A percentile compares a stretch with the other conserved stretches of the same genome.
Evolutionary conservation across 2,888 invertebrate genomes (phyloP).

Genomic region (Spodoptera littoralis): DNA sequence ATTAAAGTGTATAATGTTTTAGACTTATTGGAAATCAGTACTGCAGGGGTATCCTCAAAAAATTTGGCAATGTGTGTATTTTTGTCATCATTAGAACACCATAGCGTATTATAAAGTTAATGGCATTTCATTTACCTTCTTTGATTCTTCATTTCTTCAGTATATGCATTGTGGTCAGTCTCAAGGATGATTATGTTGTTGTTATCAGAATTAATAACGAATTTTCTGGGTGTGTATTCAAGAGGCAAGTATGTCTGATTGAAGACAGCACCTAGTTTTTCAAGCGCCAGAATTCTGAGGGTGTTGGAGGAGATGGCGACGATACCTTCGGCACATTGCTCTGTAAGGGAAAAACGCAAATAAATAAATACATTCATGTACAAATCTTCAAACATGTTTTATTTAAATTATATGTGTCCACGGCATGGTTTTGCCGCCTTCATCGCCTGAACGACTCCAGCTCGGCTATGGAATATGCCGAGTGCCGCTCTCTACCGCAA

Average conservation of each 20-base stretch:
- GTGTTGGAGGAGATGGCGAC: constrained; percentile 99
- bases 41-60: constrained; percentile 84
- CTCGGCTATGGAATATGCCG: constrained; percentile 93
- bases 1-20: neutral
- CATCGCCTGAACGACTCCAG: constrained; percentile 91
- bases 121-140: constrained; percentile 83
- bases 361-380: too few species aligned
- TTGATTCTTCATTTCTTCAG: constrained; percentile 98
- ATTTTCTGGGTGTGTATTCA: constrained; percentile 98
- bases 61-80: constrained; percentile 76
- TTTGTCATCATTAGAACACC: constrained; percentile 75
- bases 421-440: constrained; percentile 92
- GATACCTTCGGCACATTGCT: constrained; percentile 99
- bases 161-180: constrained; percentile 99
- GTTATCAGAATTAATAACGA: constrained; percentile 97
- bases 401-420: constrained; percentile 80
- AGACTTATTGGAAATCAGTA: constrained; percentile 68
- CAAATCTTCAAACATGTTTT: neutral
- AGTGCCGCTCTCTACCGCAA: constrained; percentile 86
- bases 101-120: neutral
- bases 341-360: constrained; percentile 74
- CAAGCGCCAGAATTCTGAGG: constrained; percentile 97
- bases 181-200: constrained; percentile 97
- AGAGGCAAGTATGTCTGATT: constrained; percentile 98
- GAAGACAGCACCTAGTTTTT: constrained; percentile 99